Conservation (phyloP, 2,113 vertebrate species). For the Mystacornis crossleyi region DNA sequence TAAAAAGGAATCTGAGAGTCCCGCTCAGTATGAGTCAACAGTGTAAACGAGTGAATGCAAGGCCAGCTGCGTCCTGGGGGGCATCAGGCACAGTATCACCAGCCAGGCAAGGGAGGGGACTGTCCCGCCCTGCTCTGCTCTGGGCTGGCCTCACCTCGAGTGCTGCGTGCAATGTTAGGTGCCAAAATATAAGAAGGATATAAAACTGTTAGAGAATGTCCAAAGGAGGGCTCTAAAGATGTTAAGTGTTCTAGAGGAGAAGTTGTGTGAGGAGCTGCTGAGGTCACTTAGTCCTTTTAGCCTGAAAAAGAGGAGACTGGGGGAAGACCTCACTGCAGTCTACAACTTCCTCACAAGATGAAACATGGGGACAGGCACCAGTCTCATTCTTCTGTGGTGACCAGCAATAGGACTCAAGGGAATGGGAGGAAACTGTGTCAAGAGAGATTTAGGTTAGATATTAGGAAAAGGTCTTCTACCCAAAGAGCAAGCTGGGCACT, state of each 20-base stretch:
- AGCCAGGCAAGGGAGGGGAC: fast-evolving
- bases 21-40: background rate
- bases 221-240: background rate
- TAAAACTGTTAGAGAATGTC: too few relatives aligned
- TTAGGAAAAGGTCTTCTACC: background rate
- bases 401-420: background rate
- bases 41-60: background rate
- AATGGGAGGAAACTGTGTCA: background rate
- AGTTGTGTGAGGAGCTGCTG: fast-evolving
- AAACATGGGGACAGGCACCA: background rate
- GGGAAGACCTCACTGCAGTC: background rate
- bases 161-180: background rate
- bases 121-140: fast-evolving
- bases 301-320: background rate
- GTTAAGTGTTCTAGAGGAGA: background rate
- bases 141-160: fast-evolving
- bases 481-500: background rate
- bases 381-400: background rate
- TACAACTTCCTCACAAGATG: background rate
- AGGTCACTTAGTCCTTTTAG: background rate
- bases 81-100: fast-evolving
- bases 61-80: fast-evolving
- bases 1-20: too few relatives aligned
- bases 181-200: background rate
- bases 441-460: background rate